Conservation (phyloP, 2,797 vertebrate genomes). For the Ctenochaetus hawaiiensis region DNA sequence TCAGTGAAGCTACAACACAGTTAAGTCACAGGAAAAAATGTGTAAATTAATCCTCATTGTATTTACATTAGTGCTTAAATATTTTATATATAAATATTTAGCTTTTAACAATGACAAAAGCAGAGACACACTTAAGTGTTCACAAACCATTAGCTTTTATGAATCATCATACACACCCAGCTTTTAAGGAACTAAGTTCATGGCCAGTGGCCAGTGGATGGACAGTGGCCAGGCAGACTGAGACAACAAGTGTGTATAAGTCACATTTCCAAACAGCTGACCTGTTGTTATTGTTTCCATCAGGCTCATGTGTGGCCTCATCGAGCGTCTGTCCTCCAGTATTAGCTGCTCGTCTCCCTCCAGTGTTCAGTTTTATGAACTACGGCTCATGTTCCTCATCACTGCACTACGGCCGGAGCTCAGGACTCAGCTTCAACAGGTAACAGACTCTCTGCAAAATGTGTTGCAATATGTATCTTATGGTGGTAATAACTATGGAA, state of each 20-base stretch:
- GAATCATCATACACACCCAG: not conserved
- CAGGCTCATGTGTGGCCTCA: constrained; percentile 82
- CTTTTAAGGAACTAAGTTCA: too few species aligned
- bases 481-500: not conserved
- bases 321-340: constrained; percentile 72
- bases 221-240: too few species aligned
- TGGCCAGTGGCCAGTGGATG: too few species aligned
- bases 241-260: not conserved
- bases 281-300: not conserved
- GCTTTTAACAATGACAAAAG: not conserved
- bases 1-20: not conserved
- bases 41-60: not conserved
- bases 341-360: constrained; percentile 69
- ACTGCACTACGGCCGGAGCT: constrained; percentile 86
- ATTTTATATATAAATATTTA: too few species aligned
- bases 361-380: constrained; percentile 85
- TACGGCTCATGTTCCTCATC: constrained; percentile 87
- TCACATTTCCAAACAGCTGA: constrained; percentile 7
- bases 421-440: constrained; percentile 82
- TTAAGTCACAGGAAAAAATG: not conserved
- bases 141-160: not conserved
- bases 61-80: not conserved
- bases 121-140: not conserved
- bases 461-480: too few species aligned
- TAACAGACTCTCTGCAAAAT: constrained; percentile 21